A percentile compares a stretch with the other conserved stretches of the same genome.
Conservation (phyloP, 2,888 invertebrate genomes). For the Lobophora halterata region DNA sequence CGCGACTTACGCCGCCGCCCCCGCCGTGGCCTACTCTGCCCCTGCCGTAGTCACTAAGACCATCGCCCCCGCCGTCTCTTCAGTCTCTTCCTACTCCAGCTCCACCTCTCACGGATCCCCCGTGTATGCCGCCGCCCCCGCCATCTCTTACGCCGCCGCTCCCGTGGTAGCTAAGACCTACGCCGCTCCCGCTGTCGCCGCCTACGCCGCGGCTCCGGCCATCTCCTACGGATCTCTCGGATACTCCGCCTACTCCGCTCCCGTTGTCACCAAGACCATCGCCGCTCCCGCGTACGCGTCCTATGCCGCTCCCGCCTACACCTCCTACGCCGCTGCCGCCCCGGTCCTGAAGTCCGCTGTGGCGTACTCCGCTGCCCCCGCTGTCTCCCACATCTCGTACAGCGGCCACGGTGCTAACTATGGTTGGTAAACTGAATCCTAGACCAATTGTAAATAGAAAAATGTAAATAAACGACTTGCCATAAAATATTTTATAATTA, state of each 20-base stretch:
- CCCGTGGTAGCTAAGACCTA: constrained; percentile 46
- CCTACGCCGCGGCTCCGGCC: constrained; percentile 47
- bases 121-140: constrained; percentile 59
- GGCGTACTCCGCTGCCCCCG: constrained; percentile 81
- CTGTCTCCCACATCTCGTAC: constrained; percentile 83
- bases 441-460: constrained; percentile 50
- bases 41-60: constrained; percentile 47
- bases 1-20: constrained; percentile 37
- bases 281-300: constrained; percentile 41
- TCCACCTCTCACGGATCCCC: constrained; percentile 52
- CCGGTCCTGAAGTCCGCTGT: constrained; percentile 67
- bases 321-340: constrained; percentile 53
- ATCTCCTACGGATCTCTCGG: constrained; percentile 50
- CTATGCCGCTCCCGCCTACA: too few relatives aligned
- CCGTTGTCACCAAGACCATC: constrained; percentile 38
- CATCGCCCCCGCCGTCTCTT: constrained; percentile 47
- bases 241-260: constrained; percentile 50
- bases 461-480: constrained; percentile 47
- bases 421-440: constrained; percentile 79
- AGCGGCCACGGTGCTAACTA: constrained; percentile 83
- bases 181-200: constrained; percentile 45
- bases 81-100: constrained; percentile 51
- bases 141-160: constrained; percentile 44
- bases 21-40: constrained; percentile 50
- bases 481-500: constrained; percentile 29